A percentile compares a stretch with the other conserved stretches of the same genome.
These are phyloP conservation scores for Tetropium fuscum DNA, from an alignment of 2,888 invertebrate species.

Conservation along the genomic window DNA sequence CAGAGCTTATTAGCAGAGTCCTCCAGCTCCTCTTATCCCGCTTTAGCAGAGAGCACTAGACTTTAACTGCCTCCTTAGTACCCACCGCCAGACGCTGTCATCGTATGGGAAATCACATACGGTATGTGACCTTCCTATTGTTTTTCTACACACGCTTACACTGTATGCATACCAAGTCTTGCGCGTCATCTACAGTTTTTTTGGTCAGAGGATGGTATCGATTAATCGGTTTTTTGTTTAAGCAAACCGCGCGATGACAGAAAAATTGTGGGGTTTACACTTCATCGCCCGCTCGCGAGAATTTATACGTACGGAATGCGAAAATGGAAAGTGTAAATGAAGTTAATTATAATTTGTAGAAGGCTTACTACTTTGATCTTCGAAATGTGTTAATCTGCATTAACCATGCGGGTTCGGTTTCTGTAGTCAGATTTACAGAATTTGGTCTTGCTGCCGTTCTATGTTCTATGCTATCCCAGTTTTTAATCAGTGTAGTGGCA, in stretches of 20 bases:
- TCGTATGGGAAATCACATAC: not conserved
- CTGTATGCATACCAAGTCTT: not conserved
- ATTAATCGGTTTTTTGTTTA: not conserved
- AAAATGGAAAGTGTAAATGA: not conserved
- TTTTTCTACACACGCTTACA: not conserved
- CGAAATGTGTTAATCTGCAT: too few species aligned
- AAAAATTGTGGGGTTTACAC: too few species aligned
- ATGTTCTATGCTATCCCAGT: too few species aligned
- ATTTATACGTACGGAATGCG: too few species aligned
- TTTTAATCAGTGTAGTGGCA: too few species aligned
- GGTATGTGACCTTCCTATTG: constrained; percentile 11
- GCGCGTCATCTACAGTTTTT: not conserved
- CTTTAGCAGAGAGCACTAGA: not conserved
- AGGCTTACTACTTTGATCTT: not conserved
- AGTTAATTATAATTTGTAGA: not conserved
- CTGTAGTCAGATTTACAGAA: too few species aligned
- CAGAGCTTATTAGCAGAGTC: constrained; percentile 19
- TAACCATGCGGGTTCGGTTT: too few species aligned
- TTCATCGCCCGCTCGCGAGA: too few species aligned
- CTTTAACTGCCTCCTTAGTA: constrained; percentile 5
- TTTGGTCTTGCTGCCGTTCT: too few species aligned
- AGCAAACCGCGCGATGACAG: too few species aligned
- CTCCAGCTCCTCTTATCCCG: constrained; percentile 3
- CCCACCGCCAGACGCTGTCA: not conserved
- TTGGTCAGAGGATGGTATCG: not conserved